Evolutionary conservation across 2,888 invertebrate genomes (phyloP), one percentile per base, ranked within the genome.

Genomic region (Nesidiocoris tenuis): DNA sequence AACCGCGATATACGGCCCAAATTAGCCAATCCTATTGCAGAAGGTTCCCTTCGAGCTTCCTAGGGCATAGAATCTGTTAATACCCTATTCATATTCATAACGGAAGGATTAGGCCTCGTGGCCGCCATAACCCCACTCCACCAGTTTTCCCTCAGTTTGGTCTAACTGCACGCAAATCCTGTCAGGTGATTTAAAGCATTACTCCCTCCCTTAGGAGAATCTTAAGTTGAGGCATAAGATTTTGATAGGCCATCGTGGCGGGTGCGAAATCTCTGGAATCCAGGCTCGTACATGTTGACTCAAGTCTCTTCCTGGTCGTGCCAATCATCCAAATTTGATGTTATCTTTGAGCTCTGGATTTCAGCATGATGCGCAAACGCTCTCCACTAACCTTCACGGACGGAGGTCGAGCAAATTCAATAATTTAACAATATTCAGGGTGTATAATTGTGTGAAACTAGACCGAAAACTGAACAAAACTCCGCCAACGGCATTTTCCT

Each of bases 1-100:
- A 72, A 72, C 72, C 72, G 72, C 72, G 72, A 72, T 72, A 72
- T 72, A 72, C 72, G 72, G 72, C 72, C 72, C 72, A 72, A 72
- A 72, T 72, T 72, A 72, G 72, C 72, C 72, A 61, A 72, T 72
- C 72, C 72, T 22, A 72, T 72, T 72, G 39, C 39, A 39, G 39
- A 39, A 39, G 39, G 39, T 39, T 12, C 39, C 12, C 61, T 72
- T 54, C 67, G 54, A 72, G 61, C 61, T 72, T 72, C 39, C 39
- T 39, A 39, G 39, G 63, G 72, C 22, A 72, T 72, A 72, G 72
- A 72, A 72, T 72, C 72, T 61, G 72, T 72, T 72, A 72, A 72
- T 72, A 72, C 72, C 72, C 72, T 72, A 72, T 72, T 72, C 72
- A 72, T 72, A 72, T 72, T 72, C 72, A 72, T 72, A 72, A 72